Conservation (phyloP, 2,888 invertebrate genomes). For the Lochmaea crataegi region DNA sequence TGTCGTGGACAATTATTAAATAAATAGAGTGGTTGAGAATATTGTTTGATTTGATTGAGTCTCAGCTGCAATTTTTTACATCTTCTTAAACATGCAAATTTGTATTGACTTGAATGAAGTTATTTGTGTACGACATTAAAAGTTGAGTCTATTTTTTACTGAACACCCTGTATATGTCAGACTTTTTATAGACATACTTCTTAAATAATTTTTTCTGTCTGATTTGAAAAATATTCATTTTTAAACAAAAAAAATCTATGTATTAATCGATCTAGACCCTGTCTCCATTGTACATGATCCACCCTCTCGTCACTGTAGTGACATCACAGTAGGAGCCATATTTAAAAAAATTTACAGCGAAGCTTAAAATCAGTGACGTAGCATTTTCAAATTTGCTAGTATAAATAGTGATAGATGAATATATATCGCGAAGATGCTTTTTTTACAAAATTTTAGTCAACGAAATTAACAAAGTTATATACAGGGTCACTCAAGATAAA, state of each 20-base stretch:
- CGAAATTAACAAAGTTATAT: neutral
- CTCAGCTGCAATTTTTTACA: no score
- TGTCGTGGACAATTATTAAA: no score
- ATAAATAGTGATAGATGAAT: neutral
- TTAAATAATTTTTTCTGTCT: neutral
- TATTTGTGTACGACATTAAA: no score
- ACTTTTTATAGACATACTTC: no score
- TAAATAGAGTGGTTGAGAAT: no score
- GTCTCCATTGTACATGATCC: neutral
- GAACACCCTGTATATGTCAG: no score
- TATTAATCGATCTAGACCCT: neutral
- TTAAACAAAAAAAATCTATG: neutral
- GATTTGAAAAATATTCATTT: neutral
- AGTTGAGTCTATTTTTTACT: no score
- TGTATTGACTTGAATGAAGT: no score
- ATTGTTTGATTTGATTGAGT: no score
- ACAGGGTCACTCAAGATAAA: neutral
- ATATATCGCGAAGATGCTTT: neutral
- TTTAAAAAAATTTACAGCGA: constrained; percentile 3
- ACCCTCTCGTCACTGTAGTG: neutral
- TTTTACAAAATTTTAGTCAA: neutral
- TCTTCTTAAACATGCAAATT: no score
- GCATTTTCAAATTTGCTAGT: neutral
- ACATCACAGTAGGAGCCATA: neutral
- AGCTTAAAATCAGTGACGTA: neutral